Conservation (phyloP, 2,797 vertebrate genomes). For the Limosa lapponica region DNA sequence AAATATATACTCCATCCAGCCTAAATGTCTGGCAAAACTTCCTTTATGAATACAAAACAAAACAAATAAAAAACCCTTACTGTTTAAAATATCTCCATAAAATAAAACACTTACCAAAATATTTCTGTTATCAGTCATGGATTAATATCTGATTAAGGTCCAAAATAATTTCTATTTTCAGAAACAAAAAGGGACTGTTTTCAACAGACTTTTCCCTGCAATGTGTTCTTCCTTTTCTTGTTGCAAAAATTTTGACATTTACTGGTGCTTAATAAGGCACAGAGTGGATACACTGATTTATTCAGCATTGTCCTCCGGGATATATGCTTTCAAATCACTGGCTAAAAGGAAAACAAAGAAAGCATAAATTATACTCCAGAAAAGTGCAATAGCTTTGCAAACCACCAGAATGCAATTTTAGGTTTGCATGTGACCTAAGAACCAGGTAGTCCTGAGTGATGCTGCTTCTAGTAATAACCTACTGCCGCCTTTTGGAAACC, state of each 20-base stretch:
- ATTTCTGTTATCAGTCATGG: background rate
- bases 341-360: background rate
- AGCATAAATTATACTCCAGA: background rate
- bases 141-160: background rate
- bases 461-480: background rate
- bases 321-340: background rate
- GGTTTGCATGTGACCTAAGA: background rate
- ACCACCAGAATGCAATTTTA: background rate
- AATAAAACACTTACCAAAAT: background rate
- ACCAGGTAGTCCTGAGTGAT: background rate
- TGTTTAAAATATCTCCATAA: background rate
- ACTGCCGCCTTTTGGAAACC: background rate
- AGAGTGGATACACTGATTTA: background rate
- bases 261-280: background rate
- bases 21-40: background rate
- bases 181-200: background rate
- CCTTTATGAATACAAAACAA: background rate
- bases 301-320: background rate
- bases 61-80: accelerated
- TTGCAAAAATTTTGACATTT: background rate
- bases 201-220: background rate
- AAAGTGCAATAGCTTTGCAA: background rate
- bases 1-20: background rate
- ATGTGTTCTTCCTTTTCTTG: background rate
- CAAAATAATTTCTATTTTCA: background rate